A percentile compares a stretch with the other conserved stretches of the same genome.
These are phyloP conservation scores for Ochlodes sylvanus DNA, from an alignment of 2,888 invertebrate genomes.

Conservation along the genomic window DNA sequence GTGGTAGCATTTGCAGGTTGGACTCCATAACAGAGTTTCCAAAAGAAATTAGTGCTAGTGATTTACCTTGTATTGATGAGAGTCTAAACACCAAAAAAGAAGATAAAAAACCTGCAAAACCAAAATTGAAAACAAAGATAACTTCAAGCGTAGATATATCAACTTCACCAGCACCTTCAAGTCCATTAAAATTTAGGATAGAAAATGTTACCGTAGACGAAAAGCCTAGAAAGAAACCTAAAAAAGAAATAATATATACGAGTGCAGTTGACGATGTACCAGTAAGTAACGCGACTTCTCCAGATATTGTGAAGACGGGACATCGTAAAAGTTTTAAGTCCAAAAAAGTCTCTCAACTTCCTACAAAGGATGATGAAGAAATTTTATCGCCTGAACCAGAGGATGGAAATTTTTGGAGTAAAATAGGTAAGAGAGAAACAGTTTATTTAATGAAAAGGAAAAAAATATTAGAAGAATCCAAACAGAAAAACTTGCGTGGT, in stretches of 20 bases:
- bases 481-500: slow-evolving; percentile 65
- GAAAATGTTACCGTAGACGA: slow-evolving; percentile 87
- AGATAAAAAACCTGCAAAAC: slow-evolving; percentile 45
- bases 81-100: slow-evolving; percentile 55
- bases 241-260: slow-evolving; percentile 71
- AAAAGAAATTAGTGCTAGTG: slow-evolving; percentile 54
- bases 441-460: slow-evolving; percentile 85
- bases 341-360: slow-evolving; percentile 54
- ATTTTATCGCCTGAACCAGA: slow-evolving; percentile 70
- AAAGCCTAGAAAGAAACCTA: slow-evolving; percentile 58
- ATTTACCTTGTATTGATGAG: slow-evolving; percentile 78
- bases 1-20: slow-evolving; percentile 71
- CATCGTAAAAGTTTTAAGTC: slow-evolving; percentile 47
- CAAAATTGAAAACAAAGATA: slow-evolving; percentile 81
- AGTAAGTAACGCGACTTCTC: slow-evolving; percentile 35
- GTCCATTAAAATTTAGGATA: slow-evolving; percentile 81
- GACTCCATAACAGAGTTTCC: slow-evolving; percentile 79
- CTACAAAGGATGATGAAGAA: slow-evolving; percentile 47
- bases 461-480: slow-evolving; percentile 74
- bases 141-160: slow-evolving; percentile 83
- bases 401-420: slow-evolving; percentile 87
- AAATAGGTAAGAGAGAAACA: slow-evolving; percentile 88
- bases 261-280: slow-evolving; percentile 59
- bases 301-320: slow-evolving; percentile 40
- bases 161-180: slow-evolving; percentile 57